Base-by-base conservation (phyloP, 2,888 invertebrate genomes). In the Dioctria rufipes region DNA sequence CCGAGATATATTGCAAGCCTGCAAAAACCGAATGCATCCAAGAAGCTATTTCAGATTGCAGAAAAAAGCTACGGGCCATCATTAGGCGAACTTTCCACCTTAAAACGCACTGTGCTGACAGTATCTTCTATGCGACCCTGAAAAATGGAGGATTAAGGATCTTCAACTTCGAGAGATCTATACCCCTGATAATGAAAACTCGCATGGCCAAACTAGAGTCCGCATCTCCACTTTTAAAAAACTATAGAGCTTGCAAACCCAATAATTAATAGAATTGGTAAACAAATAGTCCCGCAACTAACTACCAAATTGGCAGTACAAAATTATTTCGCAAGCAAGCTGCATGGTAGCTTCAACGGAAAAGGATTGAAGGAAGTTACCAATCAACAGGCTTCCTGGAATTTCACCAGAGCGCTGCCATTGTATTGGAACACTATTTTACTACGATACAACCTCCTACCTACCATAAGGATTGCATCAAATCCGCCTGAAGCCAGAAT, bases 1-100 rank as follows among this genome's bases (percentile, higher is more conserved):
- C 39, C 65, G 37, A 65, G 65, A 40, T 65, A 37, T 39, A 65
- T 65, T 13, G 25, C 39, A 4, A 65, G 65, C 65, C 37, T 65
- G 1, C 65, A 65, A 39, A 13, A 5, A 37, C 65, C 65, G 6
- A 65, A 13, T 8, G 37, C 37, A 37, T 5, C 13, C 25, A 51
- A 51, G 51, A 51, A 51, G 51, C 51, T 9, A 6, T 51, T 51
- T 9, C 51, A 9, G 51, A 11, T 9, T 11, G 51, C 51, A 51
- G 51, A 51, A 1, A 51, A 51, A 6, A 73, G 2, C 5, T 73
- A 25, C 3, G 5, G 46, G 5, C 2, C 46, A 8, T 46, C 46
- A 46, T 46, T 2, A 46, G 46, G 46, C 5, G 1, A 6, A 46
- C 46, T 6, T 2, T 46, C 8, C 46, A 46, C 46, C 46, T 46